These are phyloP conservation scores for Trachelus tabidus DNA, from an alignment of 2,888 invertebrate species.

Conservation along the genomic window DNA sequence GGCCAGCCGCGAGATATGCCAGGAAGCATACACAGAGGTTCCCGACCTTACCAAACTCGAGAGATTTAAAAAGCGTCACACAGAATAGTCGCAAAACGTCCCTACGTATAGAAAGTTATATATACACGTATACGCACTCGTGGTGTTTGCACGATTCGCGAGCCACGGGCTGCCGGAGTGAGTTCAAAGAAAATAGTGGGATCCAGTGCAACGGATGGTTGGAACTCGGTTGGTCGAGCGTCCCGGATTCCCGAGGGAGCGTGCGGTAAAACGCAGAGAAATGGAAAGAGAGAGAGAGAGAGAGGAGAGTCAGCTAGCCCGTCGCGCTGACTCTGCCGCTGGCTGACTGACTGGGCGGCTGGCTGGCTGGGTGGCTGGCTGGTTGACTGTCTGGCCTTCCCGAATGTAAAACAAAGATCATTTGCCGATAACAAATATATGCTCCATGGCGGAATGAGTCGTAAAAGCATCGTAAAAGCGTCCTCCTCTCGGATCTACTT, in stretches of 20 bases:
- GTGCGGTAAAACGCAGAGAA: neutral
- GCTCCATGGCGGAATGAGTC: conserved; percentile 36
- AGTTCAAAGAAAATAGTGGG: conserved; percentile 3
- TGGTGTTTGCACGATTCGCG: neutral
- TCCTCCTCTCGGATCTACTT: neutral
- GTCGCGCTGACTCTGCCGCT: too few species aligned
- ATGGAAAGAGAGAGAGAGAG: too few species aligned
- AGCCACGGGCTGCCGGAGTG: neutral
- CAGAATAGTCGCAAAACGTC: too few species aligned
- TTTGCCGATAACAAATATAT: conserved; percentile 40
- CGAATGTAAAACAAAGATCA: conserved; percentile 46
- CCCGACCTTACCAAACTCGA: too few species aligned
- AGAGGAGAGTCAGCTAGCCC: too few species aligned
- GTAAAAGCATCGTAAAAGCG: conserved; percentile 44
- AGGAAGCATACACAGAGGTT: too few species aligned
- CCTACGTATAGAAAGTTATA: too few species aligned
- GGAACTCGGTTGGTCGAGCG: neutral
- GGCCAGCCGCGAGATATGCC: too few species aligned
- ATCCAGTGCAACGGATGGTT: neutral
- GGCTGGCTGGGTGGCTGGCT: neutral
- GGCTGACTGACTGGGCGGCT: too few species aligned
- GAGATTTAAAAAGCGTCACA: too few species aligned
- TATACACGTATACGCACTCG: too few species aligned
- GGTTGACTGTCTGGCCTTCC: neutral
- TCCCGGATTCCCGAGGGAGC: neutral